Evolutionary conservation across 1,140 invertebrate genomes (phyloP), one percentile per base, ranked within the genome.

Genomic region (Drosophila ogumai): DNA sequence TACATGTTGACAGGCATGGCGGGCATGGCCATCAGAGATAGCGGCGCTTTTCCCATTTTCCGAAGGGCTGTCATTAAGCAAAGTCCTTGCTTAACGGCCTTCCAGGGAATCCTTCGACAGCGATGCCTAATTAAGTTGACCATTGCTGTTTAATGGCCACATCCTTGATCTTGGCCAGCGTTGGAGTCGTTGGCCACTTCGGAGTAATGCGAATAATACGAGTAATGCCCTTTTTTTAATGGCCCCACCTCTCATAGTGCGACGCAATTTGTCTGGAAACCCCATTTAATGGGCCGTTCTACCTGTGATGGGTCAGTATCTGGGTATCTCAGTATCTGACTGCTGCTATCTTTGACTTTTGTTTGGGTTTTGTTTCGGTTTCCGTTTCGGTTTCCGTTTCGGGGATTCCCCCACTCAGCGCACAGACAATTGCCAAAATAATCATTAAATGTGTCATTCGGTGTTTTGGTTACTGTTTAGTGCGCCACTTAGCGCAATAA

Each of bases 11-110:
- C 80, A 65, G 75, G 31, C 77, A 69, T 74, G 47, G 50, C 57
- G 76, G 46, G 72, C 78, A 86, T 87, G 78, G 47, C 78, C 79
- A 88, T 87, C 82, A 72, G 56, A 61, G 84, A 87, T 90, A 86
- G 57, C 61, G 25, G 10, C 3, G 61, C 13, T 43, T n/a, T 9
- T 31, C 50, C 40, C 22, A 17, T 32, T 60, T 81, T 32, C n/a
- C 74, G 82, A 80, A 66, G 67, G 71, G 60, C 84, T 68, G 77
- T 81, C 84, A 88, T 88, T 90, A 81, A 76, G 63, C 17, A 38
- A 47, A 44, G 32, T 40, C 57, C 52, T 15, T 17, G 36, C 44
- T 46, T 60, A 71, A 79, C 57, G 49, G 67, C 56, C 67, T 49
- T 50, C 44, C 25, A 9, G 12, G 5, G 34, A 61, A 66, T 50